Conservation (phyloP, 2,888 invertebrate genomes). For the Brenthis ino region DNA sequence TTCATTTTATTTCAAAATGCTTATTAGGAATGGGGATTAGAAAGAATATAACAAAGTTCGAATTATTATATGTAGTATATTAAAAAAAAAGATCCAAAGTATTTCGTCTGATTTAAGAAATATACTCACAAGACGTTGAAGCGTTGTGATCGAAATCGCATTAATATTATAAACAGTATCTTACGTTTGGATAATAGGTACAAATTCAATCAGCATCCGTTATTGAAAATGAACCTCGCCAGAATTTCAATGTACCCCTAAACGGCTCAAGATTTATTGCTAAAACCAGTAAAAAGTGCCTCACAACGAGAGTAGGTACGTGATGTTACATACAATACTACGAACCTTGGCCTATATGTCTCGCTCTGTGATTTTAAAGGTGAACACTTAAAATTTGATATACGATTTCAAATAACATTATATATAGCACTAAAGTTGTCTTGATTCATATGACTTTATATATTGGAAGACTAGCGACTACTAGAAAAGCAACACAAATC, state of each 20-base stretch:
- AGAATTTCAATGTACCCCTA: slow-evolving; percentile 45
- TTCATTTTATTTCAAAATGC: neutral
- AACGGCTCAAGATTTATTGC: slow-evolving; percentile 45
- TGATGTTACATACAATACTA: slow-evolving; percentile 51
- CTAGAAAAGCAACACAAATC: no score
- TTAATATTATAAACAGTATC: slow-evolving; percentile 25
- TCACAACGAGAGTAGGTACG: slow-evolving; percentile 46
- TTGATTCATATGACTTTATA: neutral
- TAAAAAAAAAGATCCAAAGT: no score
- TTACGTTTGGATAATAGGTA: slow-evolving; percentile 32
- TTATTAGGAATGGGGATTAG: neutral
- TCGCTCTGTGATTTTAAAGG: slow-evolving; percentile 58
- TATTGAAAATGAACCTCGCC: slow-evolving; percentile 46
- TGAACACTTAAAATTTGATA: slow-evolving; percentile 53
- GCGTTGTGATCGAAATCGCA: neutral
- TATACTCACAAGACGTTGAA: no score
- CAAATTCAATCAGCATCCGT: slow-evolving; percentile 46
- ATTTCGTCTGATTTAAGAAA: no score
- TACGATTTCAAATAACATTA: slow-evolving; percentile 45
- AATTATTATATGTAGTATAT: no score
- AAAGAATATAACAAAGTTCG: no score
- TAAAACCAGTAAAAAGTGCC: slow-evolving; percentile 43
- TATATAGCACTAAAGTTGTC: slow-evolving; percentile 10
- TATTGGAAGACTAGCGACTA: neutral
- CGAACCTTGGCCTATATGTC: slow-evolving; percentile 61